Evolutionary conservation across 2,113 vertebrate genomes (phyloP), one percentile per base, ranked within the genome.

Genomic region (Marcusenius ussheri): DNA sequence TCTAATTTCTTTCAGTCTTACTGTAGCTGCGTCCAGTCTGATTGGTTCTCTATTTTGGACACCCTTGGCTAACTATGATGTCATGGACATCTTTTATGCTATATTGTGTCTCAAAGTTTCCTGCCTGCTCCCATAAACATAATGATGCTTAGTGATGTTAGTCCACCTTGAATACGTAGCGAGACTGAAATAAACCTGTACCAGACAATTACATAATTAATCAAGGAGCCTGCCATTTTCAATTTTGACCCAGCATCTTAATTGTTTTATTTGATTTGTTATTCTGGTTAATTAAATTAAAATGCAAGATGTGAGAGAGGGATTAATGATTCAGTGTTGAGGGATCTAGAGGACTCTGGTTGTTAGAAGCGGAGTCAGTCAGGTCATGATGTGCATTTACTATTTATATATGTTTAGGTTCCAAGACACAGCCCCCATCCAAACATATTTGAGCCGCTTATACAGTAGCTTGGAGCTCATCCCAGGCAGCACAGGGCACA

Each of bases 201-300:
- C 50, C 50, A 53, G n/a, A 5, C 27, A 87, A 87, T 87, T 51
- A 53, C 5, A n/a, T 53, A 19, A 53, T 87, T n/a, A 42, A 42
- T 24, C 3, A 21, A 42, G 84, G 87, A 35, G 19, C 35, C 53
- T 66, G 51, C 15, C 49, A 50, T 45, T 45, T 88, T 31, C 11
- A 62, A 5, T 42, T 24, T 66, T 58, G 39, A 42, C 27, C 19
- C 35, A 8, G 88, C 49, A 87, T 87, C 35, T 45, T 46, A 45
- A 74, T 49, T 77, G 62, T 46, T 89, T 89, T 49, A 39, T 74
- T 89, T 27, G 10, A 89, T 89, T 47, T 74, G 47, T 35, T 47
- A 49, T 66, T 46, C 56, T 70, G 62, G 27, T 89, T 74, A 74
- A 77, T 58, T 74, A 89, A 24, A 47, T 88, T 77, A n/a, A 77